Evolutionary conservation across 2,888 invertebrate genomes (phyloP), one percentile per base, ranked within the genome.

Genomic region (Clanis bilineata): DNA sequence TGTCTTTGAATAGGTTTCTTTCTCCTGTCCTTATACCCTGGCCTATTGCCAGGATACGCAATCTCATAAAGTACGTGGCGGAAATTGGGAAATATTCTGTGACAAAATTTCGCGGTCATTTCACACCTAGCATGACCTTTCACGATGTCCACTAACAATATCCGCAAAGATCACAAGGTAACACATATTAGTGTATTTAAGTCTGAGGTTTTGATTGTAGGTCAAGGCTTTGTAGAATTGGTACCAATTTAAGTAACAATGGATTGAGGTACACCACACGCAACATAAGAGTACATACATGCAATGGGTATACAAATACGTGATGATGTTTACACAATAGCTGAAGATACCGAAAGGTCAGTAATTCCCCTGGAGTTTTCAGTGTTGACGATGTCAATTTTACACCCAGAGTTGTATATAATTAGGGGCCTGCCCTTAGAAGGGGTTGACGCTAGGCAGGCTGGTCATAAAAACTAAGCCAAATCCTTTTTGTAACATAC

Each of bases 211-310:
- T 58, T 47, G 56, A n/a, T 80, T 78, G 75, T 81, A 61, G 83
- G 86, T 75, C 86, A 86, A 86, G 88, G 88, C 69, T 58, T 36
- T 28, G 47, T 63, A 59, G 71, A 71, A 82, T 77, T 73, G 76
- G 72, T 76, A 79, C 70, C 81, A 81, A 80, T 85, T 81, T 76
- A 70, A 68, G 62, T 70, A 74, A 84, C 83, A 85, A 83, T 80
- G 70, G 66, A 56, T 58, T 44, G 59, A 65, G 41, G 15, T 18
- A 25, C 25, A 23, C 23, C 39, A 39, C 41, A 39, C 25, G 39
- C 6, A 3, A 56, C 15, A 15, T 18, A 38, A n/a, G 7, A 28
- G 5, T n/a, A n/a, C n/a, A n/a, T n/a, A n/a, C 41, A n/a, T 4
- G 9, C 3, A 36, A 36, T 12, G 12, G 2, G 12, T 2, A 12